Evolutionary conservation across 2,797 vertebrate genomes (phyloP).

Genomic region (Periophthalmus magnuspinnatus): DNA sequence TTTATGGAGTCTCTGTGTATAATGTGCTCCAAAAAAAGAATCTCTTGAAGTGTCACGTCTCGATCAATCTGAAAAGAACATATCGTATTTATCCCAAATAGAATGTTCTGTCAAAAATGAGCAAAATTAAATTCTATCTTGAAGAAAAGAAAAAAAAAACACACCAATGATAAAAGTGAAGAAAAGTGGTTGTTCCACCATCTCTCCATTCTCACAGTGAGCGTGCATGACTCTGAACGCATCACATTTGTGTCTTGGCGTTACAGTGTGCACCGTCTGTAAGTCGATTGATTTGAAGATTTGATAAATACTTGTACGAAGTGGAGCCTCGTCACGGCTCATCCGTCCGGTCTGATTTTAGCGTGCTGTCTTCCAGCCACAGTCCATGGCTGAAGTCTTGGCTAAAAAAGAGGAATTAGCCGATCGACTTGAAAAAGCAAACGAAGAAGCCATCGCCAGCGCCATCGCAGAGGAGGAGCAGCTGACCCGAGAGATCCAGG

Average conservation of each 20-base stretch:
- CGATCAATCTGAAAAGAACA: not conserved
- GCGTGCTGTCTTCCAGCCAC: constrained; percentile 69
- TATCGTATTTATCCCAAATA: constrained; percentile 6
- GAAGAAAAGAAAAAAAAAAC: not conserved
- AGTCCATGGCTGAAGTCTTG: constrained; percentile 98
- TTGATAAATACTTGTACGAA: not conserved
- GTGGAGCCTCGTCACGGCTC: not conserved
- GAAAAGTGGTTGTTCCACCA: constrained; percentile 61
- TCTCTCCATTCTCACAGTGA: constrained; percentile 73
- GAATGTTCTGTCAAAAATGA: no score
- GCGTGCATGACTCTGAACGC: constrained; percentile 78
- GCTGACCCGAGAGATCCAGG: constrained; percentile 94
- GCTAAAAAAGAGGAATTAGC: constrained; percentile 98
- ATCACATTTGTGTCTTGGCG: constrained; percentile 60
- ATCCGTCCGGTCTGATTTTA: not conserved
- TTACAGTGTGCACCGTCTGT: constrained; percentile 47
- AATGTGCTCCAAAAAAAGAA: not conserved
- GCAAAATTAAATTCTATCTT: not conserved
- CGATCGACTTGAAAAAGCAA: constrained; percentile 94
- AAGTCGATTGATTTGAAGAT: constrained; percentile 45
- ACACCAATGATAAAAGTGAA: not conserved
- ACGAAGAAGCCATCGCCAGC: constrained; percentile 98
- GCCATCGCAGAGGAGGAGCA: constrained; percentile 98
- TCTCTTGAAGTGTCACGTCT: not conserved
- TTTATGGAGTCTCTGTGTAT: no score